phyloP scores from a whole-genome alignment of 2,888 invertebrate species.

The Rapana venosa region DNA sequence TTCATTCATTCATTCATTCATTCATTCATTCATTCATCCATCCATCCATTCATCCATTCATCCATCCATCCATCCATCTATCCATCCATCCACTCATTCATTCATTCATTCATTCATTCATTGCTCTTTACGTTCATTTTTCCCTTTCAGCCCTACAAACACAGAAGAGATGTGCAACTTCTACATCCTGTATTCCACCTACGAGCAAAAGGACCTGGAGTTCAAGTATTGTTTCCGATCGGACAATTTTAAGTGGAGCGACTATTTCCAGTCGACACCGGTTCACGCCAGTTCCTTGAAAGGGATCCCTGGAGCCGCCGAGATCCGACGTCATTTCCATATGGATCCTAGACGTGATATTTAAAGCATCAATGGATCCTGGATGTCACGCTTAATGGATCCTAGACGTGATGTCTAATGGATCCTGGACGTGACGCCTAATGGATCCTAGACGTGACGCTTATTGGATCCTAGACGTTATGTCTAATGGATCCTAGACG shows the following conservation, averaged over 20 bases:
- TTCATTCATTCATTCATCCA: too few species aligned
- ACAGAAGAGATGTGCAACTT: slow-evolving; percentile 76
- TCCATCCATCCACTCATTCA: too few species aligned
- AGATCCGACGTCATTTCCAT: slow-evolving; percentile 47
- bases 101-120: too few species aligned
- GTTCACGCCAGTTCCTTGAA: slow-evolving; percentile 59
- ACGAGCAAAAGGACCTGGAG: slow-evolving; percentile 56
- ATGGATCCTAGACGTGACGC: too few species aligned
- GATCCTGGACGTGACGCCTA: too few species aligned
- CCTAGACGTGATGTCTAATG: too few species aligned
- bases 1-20: too few species aligned
- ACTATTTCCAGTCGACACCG: slow-evolving; percentile 56
- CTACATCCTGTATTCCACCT: slow-evolving; percentile 72
- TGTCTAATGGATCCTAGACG: too few species aligned
- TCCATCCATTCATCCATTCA: too few species aligned
- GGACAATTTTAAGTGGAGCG: slow-evolving; percentile 58
- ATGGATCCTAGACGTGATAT: slow-evolving; percentile 29
- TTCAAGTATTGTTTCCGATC: slow-evolving; percentile 64
- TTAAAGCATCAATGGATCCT: neutral
- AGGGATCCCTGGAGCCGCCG: slow-evolving; percentile 59
- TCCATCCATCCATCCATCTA: too few species aligned
- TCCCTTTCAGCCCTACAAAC: slow-evolving; percentile 60
- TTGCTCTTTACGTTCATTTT: too few species aligned
- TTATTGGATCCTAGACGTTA: too few species aligned
- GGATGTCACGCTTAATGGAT: neutral